These are phyloP conservation scores for Lamellibrachia satsuma DNA, from an alignment of 2,888 invertebrate species.

Conservation along the genomic window DNA sequence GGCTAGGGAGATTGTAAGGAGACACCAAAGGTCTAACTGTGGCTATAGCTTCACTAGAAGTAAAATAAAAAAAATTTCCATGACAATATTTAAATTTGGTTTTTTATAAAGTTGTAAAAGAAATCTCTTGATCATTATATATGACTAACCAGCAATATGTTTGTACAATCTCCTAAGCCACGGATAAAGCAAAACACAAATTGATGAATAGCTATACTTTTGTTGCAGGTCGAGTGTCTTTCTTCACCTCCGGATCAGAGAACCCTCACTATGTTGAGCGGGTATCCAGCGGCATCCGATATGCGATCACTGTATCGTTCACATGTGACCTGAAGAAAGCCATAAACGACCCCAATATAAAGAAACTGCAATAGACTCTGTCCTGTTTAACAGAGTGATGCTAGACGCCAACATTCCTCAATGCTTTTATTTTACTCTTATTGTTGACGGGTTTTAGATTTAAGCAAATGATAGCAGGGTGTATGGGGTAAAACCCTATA, in stretches of 20 bases:
- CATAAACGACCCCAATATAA: slow-evolving; percentile 66
- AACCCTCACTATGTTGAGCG: slow-evolving; percentile 85
- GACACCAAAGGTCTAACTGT: too few species aligned
- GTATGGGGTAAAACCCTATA: neutral
- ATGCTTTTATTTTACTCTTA: neutral
- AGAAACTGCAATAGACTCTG: neutral
- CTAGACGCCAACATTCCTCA: neutral
- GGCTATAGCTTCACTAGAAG: too few species aligned
- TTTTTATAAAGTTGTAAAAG: too few species aligned
- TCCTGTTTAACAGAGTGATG: neutral
- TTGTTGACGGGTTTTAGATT: neutral
- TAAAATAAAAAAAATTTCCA: too few species aligned
- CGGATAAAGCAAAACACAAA: neutral
- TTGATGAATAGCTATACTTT: neutral
- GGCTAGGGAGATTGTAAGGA: too few species aligned
- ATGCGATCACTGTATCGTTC: slow-evolving; percentile 86
- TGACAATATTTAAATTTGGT: too few species aligned
- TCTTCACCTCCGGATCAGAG: slow-evolving; percentile 88
- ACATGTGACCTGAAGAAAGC: slow-evolving; percentile 80
- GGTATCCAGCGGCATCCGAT: slow-evolving; percentile 79
- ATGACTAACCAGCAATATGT: too few species aligned
- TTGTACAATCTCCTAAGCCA: neutral
- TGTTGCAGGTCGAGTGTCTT: slow-evolving; percentile 75
- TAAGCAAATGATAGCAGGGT: neutral
- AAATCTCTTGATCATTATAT: too few species aligned